phyloP scores from a whole-genome alignment of 2,888 invertebrate genomes.

The Chrysotoxum bicinctum region DNA sequence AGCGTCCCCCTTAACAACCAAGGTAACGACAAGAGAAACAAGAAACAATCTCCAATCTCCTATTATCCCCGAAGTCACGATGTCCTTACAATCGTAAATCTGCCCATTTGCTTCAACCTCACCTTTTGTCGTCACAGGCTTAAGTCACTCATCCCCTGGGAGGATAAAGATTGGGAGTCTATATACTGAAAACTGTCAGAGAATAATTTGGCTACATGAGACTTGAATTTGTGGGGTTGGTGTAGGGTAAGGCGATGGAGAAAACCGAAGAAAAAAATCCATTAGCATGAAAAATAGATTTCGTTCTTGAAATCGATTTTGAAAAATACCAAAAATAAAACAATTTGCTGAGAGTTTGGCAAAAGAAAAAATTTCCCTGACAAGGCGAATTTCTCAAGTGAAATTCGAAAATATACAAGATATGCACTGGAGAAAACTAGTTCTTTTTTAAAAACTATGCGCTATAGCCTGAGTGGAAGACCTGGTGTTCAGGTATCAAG shows the following conservation, averaged over 20 bases:
- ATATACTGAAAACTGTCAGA: slow-evolving; percentile 39
- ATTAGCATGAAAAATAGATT: slow-evolving; percentile 73
- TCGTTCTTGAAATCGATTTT: slow-evolving; percentile 65
- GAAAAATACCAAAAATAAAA: slow-evolving; percentile 45
- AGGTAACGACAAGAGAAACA: slow-evolving; percentile 60
- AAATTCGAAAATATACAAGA: not conserved
- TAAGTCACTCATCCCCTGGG: slow-evolving; percentile 43
- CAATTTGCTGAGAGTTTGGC: not conserved
- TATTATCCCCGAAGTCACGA: slow-evolving; percentile 63
- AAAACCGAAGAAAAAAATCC: slow-evolving; percentile 53
- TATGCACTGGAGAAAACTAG: too few species aligned
- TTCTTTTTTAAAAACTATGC: too few species aligned
- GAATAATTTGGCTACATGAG: slow-evolving; percentile 34
- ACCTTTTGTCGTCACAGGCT: slow-evolving; percentile 57
- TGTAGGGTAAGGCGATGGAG: slow-evolving; percentile 24
- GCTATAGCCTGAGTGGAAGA: too few species aligned
- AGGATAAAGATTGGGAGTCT: slow-evolving; percentile 14
- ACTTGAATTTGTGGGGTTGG: not conserved
- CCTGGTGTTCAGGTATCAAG: too few species aligned
- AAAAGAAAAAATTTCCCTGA: not conserved
- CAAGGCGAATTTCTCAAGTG: not conserved
- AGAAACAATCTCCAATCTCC: slow-evolving; percentile 67
- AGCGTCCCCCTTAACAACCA: not conserved
- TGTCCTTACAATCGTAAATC: slow-evolving; percentile 56
- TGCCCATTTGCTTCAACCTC: slow-evolving; percentile 49